Evolutionary conservation across 2,113 vertebrate species (phyloP), one percentile per base, ranked within the genome.

Genomic region (Chascanopsetta lugubris): DNA sequence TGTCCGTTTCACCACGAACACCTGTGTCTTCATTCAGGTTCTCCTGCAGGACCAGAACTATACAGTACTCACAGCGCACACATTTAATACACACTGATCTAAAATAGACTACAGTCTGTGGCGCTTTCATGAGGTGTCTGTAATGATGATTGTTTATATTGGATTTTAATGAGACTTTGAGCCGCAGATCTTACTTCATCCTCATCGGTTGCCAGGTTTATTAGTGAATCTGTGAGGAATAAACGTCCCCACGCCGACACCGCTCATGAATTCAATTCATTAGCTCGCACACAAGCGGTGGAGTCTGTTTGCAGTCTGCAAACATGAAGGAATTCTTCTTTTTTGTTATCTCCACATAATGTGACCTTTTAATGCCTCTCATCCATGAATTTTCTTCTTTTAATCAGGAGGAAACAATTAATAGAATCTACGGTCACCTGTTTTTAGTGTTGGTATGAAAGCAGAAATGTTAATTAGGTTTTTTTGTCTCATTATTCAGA

Each of bases 121-220:
- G 25, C n/a, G n/a, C n/a, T n/a, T 71, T 85, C 61, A 76, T 76
- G 82, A 66, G 40, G 56, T 75, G 20, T 69, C 70, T 26, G 27
- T 9, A 0, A 22, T 26, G 46, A 83, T 51, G 26, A 43, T n/a
- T 75, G 30, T 76, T 72, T 64, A 48, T 34, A 80, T 77, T 24
- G 20, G 5, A 18, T 42, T 70, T 64, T 58, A 77, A 55, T 69
- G 58, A 77, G 34, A 36, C 26, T 36, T 36, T 6, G 20, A 66
- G 61, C 47, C 56, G 18, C 17, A 11, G 40, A 48, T 73, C 27
- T 25, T 36, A 27, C 49, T 61, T 51, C 42, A 53, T 56, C 43
- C 61, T 38, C 25, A 25, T 51, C 46, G 46, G 48, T 46, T 6
- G 5, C 18, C 1, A 0, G 22, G 17, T n/a, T 50, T 22, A 2